phyloP scores from a whole-genome alignment of 2,113 vertebrate genomes.

The Dendropsophus ebraccatus region DNA sequence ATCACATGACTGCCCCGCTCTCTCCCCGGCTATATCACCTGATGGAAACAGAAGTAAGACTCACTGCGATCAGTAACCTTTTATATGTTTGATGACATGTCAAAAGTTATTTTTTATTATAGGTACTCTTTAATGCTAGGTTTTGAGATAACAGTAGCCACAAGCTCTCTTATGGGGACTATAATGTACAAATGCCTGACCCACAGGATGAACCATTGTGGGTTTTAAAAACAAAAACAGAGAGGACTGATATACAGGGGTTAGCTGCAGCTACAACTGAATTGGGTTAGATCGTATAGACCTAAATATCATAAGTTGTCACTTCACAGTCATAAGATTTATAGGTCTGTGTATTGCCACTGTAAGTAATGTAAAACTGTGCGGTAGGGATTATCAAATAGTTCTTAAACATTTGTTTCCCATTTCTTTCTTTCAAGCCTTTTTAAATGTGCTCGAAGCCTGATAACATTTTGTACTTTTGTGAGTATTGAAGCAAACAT shows the following conservation, averaged over 20 bases:
- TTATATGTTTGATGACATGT: too few relatives aligned
- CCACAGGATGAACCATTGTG: background rate
- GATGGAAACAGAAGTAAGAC: too few relatives aligned
- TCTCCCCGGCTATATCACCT: too few relatives aligned
- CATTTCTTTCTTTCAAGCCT: conserved; percentile 1
- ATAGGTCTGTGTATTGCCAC: background rate
- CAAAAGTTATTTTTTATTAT: too few relatives aligned
- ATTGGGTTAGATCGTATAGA: background rate
- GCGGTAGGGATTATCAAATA: background rate
- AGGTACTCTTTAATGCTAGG: too few relatives aligned
- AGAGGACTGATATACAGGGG: background rate
- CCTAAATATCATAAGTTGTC: conserved; percentile 1
- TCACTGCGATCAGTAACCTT: too few relatives aligned
- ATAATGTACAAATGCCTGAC: too few relatives aligned
- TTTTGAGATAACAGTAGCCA: too few relatives aligned
- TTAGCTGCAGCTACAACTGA: background rate
- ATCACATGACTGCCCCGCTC: too few relatives aligned
- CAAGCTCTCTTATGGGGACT: too few relatives aligned
- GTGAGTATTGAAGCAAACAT: background rate
- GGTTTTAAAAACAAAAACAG: background rate
- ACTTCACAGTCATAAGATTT: background rate
- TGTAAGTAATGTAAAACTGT: background rate
- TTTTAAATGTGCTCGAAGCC: background rate
- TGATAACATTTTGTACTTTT: conserved; percentile 8
- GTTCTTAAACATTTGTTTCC: background rate